Evolutionary conservation across 53 echinoderm and acorn worm genomes (phyloP), one percentile per base, ranked within the genome.

Genomic region (Paelopatides confundens): DNA sequence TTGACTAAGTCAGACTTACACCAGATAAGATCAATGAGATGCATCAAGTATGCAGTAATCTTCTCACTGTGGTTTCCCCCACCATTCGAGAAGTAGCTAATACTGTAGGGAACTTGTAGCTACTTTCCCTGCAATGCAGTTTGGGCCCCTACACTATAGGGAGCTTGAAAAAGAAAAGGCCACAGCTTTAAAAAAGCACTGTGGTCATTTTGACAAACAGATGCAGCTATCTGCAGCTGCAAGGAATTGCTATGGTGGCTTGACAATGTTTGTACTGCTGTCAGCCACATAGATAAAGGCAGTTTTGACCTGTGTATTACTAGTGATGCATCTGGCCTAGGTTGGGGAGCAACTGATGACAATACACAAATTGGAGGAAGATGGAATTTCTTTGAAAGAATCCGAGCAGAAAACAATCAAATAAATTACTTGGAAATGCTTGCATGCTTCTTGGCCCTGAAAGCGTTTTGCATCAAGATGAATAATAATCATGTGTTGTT

Each of bases 81-180:
- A 81, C 81, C 50, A 81, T 81, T 47, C 81, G 58, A 53, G 27
- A 47, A 47, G 81, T 53, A 31, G 51, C 81, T 50, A 87, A 88
- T 43, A 34, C 68, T 32, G 76, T 90, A 37, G 90, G 90, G 18
- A 85, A 85, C 28, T 40, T 86, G 86, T 90, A n/a, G 35, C 90
- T 10, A 31, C 74, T 28, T 92, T 94, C 48, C 94, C 94, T 35
- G 92, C 87, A 46, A 76, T 85, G 11, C 82, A 69, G 54, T 92
- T 89, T 90, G n/a, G n/a, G n/a, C n/a, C n/a, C n/a, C n/a, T n/a
- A n/a, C n/a, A n/a, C n/a, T n/a, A n/a, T n/a, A n/a, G n/a, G n/a
- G n/a, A n/a, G n/a, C n/a, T n/a, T n/a, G n/a, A n/a, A n/a, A n/a
- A n/a, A n/a, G n/a, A n/a, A 87, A 53, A 71, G 71, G 3, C 82